A percentile compares a stretch with the other conserved stretches of the same genome.
Evolutionary conservation across 2,888 invertebrate species (phyloP).

Genomic region (Apamea monoglypha): DNA sequence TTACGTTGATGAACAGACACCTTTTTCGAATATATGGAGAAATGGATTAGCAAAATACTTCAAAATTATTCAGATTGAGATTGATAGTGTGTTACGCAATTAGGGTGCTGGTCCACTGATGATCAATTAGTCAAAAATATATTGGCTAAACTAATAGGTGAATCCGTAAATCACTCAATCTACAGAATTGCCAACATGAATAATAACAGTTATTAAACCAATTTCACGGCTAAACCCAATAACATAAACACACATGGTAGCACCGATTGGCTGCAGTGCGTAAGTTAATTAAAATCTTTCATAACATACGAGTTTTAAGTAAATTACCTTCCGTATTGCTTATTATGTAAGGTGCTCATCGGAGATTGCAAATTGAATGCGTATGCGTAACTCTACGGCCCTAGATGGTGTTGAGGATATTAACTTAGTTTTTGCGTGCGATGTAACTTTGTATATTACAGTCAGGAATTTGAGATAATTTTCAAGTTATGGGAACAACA

Average conservation of each 20-base stretch:
- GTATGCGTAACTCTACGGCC: slow-evolving; percentile 52
- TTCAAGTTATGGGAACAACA: no score
- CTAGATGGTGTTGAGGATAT: slow-evolving; percentile 32
- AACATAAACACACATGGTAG: slow-evolving; percentile 42
- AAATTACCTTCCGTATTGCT: slow-evolving; percentile 61
- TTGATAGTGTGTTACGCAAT: no score
- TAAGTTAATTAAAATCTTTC: slow-evolving; percentile 59
- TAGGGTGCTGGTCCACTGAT: no score
- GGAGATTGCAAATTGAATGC: slow-evolving; percentile 60
- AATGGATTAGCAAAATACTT: no score
- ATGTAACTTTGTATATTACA: not conserved
- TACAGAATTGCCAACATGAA: not conserved
- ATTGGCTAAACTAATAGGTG: no score
- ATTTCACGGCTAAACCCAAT: slow-evolving; percentile 43
- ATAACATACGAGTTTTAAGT: slow-evolving; percentile 56
- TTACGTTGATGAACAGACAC: no score
- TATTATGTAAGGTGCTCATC: slow-evolving; percentile 61
- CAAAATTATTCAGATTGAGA: no score
- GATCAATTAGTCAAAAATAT: no score
- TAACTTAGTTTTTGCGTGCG: slow-evolving; percentile 31
- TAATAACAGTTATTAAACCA: not conserved
- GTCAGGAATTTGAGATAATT: no score
- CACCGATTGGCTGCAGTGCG: slow-evolving; percentile 37
- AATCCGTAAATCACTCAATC: slow-evolving; percentile 6
- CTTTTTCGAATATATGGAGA: no score